Evolutionary conservation across 2,797 vertebrate genomes (phyloP).

Genomic region (Perodicticus potto): DNA sequence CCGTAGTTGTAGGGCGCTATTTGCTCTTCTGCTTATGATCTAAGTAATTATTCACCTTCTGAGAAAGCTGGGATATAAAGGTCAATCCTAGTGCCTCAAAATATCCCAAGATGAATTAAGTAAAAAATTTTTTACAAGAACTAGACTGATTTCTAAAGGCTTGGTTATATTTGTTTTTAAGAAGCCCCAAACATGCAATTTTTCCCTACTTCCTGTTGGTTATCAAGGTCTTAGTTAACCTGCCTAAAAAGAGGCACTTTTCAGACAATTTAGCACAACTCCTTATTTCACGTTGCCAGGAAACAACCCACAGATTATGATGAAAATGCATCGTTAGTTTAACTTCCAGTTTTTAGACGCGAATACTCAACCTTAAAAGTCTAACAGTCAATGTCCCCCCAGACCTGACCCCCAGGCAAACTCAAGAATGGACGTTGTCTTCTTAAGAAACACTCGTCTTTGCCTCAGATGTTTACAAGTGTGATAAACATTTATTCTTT

Average conservation of each 20-base stretch:
- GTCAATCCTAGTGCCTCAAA: background rate
- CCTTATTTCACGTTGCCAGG: background rate
- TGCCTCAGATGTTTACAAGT: constrained; percentile 78
- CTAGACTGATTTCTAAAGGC: background rate
- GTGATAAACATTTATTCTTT: constrained; percentile 83
- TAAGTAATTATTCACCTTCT: constrained; percentile 14
- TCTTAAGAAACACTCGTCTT: constrained; percentile 71
- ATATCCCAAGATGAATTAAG: background rate
- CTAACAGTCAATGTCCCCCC: background rate
- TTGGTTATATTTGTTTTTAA: constrained; percentile 2
- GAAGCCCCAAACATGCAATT: background rate
- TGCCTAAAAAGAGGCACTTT: background rate
- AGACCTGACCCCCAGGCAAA: constrained; percentile 45
- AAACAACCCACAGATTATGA: constrained; percentile 5
- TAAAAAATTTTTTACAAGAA: background rate
- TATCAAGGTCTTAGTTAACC: background rate
- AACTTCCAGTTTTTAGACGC: constrained; percentile 53
- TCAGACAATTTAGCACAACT: background rate
- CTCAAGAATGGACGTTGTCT: constrained; percentile 65
- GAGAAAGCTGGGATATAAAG: constrained; percentile 2
- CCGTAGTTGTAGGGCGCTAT: background rate
- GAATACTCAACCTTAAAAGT: background rate
- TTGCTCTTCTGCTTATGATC: background rate
- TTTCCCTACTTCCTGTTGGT: background rate
- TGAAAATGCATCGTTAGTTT: background rate